Evolutionary conservation across 2,888 invertebrate genomes (phyloP).

Genomic region (Iselma pallidipennis): DNA sequence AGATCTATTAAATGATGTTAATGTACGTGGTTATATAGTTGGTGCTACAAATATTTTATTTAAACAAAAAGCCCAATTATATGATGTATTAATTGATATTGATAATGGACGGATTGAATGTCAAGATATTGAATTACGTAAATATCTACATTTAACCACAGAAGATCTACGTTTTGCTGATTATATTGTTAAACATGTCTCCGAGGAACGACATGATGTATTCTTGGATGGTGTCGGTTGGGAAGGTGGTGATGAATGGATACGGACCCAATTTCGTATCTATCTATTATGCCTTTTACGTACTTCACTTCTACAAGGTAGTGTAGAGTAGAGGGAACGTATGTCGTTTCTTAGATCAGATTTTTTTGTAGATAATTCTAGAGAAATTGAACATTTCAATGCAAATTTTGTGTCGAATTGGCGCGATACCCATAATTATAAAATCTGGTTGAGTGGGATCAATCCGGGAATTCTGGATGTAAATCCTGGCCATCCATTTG

Average conservation of each 20-base stretch:
- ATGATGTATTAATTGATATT: slow-evolving; percentile 90
- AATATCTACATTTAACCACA: slow-evolving; percentile 85
- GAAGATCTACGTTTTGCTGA: slow-evolving; percentile 97
- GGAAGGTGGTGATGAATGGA: slow-evolving; percentile 97
- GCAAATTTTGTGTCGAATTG: slow-evolving; percentile 80
- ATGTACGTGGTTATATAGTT: slow-evolving; percentile 84
- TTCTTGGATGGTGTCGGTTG: slow-evolving; percentile 75
- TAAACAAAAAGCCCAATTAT: slow-evolving; percentile 89
- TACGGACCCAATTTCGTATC: slow-evolving; percentile 89
- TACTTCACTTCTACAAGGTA: slow-evolving; percentile 77
- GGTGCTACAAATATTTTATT: slow-evolving; percentile 99
- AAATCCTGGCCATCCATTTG: slow-evolving; percentile 89
- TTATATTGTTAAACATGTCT: slow-evolving; percentile 79
- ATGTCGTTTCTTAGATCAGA: too few species aligned
- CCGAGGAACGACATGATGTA: slow-evolving; percentile 67
- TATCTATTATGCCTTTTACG: slow-evolving; percentile 81
- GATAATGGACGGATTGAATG: slow-evolving; percentile 84
- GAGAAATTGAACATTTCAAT: slow-evolving; percentile 89
- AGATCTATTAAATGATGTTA: slow-evolving; percentile 86
- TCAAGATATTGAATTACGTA: slow-evolving; percentile 76
- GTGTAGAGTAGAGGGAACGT: too few species aligned
- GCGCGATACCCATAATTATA: slow-evolving; percentile 86
- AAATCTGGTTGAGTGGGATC: slow-evolving; percentile 76
- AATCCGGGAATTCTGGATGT: slow-evolving; percentile 69
- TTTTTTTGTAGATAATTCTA: slow-evolving; percentile 70